Percentiles rank a stretch among this genome's conserved stretches.
These are phyloP conservation scores for Isurus oxyrinchus DNA, from an alignment of 2,113 vertebrate genomes.

Conservation along the genomic window DNA sequence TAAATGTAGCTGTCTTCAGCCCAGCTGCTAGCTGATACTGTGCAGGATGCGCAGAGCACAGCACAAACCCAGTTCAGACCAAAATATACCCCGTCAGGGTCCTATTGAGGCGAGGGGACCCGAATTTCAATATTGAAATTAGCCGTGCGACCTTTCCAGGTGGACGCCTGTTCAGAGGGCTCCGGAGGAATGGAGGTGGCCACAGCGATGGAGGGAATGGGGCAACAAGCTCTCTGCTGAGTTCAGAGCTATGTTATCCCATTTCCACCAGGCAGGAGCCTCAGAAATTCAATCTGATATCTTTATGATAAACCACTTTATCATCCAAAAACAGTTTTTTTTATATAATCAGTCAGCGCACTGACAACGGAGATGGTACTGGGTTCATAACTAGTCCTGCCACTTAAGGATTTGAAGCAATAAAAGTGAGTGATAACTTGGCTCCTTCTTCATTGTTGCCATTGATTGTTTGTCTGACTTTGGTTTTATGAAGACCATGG, in stretches of 20 bases:
- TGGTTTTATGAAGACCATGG: constrained; percentile 8
- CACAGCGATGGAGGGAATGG: neutral
- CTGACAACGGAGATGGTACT: neutral
- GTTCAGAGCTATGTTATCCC: neutral
- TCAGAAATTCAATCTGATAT: neutral
- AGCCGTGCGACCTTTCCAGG: neutral
- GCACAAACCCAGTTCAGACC: neutral
- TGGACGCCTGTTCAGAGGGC: neutral
- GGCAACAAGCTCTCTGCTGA: neutral
- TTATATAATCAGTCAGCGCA: neutral
- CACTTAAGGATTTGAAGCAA: neutral
- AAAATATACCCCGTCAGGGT: neutral
- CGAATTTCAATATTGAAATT: neutral
- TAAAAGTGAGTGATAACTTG: constrained; percentile 6
- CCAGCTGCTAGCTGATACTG: neutral
- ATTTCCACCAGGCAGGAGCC: neutral
- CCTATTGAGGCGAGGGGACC: neutral
- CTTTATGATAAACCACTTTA: neutral
- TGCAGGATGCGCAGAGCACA: neutral
- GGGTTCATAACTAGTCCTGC: no score
- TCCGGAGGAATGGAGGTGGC: neutral
- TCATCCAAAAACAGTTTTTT: neutral
- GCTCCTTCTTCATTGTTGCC: neutral
- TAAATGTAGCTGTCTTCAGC: neutral
- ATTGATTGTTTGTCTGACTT: constrained; percentile 18